phyloP scores from a whole-genome alignment of 2,797 vertebrate species.

The Diplodus puntazzo region DNA sequence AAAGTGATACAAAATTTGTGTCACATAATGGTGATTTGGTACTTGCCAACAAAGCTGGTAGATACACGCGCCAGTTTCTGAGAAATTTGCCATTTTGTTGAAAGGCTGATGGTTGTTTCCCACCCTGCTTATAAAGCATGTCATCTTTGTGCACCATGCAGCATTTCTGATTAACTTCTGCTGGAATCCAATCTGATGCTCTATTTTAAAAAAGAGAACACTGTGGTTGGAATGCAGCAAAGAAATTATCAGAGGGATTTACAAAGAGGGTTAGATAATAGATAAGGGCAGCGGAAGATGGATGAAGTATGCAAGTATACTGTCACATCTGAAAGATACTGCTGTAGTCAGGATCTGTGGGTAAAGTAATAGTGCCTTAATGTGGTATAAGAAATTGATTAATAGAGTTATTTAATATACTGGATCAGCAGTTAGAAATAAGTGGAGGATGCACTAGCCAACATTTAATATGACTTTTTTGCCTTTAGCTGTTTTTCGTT shows the following conservation, averaged over 20 bases:
- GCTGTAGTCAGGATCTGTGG: not conserved
- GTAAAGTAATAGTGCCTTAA: not conserved
- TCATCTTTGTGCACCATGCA: conserved; percentile 48
- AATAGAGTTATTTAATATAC: conserved; percentile 7
- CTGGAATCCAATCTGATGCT: conserved; percentile 68
- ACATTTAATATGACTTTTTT: not conserved
- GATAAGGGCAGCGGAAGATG: conserved; percentile 21
- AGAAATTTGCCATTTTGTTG: conserved; percentile 38
- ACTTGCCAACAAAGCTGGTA: conserved; percentile 8
- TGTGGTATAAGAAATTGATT: not conserved
- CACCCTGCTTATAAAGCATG: conserved; percentile 48
- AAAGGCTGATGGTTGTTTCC: conserved; percentile 59
- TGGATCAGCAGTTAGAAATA: not conserved
- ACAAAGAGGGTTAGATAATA: conserved; percentile 39
- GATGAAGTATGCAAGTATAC: not conserved
- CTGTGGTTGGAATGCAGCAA: conserved; percentile 23
- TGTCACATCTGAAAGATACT: not conserved
- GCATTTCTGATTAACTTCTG: conserved; percentile 66
- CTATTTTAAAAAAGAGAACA: conserved; percentile 48
- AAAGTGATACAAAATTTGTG: not conserved
- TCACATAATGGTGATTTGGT: conserved; percentile 4
- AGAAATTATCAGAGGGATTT: conserved; percentile 47
- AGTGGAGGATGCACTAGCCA: not conserved
- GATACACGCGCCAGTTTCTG: conserved; percentile 25
- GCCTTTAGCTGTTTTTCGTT: conserved; percentile 16